A percentile compares a stretch with the other conserved stretches of the same genome.
These are phyloP conservation scores for Xylota sylvarum DNA, from an alignment of 2,888 invertebrate genomes.

Conservation along the genomic window DNA sequence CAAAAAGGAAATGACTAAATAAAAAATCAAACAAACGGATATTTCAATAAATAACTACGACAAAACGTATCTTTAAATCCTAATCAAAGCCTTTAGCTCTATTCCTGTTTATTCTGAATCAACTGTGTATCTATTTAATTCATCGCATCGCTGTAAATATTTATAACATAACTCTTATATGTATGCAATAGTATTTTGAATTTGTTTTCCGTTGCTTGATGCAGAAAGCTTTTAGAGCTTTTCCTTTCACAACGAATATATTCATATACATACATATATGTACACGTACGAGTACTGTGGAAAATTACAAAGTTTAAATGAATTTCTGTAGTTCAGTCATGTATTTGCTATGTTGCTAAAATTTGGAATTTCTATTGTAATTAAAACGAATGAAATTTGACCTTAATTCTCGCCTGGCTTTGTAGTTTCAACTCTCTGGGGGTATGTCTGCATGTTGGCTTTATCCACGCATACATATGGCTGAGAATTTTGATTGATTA, in stretches of 20 bases:
- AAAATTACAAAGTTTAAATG: conserved; percentile 9
- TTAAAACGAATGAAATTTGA: not conserved
- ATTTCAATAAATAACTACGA: too few relatives aligned
- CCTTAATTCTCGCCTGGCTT: not conserved
- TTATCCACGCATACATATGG: too few relatives aligned
- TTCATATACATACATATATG: too few relatives aligned
- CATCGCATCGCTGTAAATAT: conserved; percentile 1
- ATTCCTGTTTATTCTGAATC: too few relatives aligned
- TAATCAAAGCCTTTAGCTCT: too few relatives aligned
- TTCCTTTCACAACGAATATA: not conserved
- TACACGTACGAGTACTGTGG: not conserved
- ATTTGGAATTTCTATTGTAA: not conserved
- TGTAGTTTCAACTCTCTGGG: too few relatives aligned
- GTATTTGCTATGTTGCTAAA: not conserved
- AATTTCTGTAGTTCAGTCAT: not conserved
- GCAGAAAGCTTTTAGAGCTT: conserved; percentile 27
- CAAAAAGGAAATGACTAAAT: too few relatives aligned
- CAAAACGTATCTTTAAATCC: too few relatives aligned
- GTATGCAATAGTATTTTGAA: conserved; percentile 1
- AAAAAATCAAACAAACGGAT: too few relatives aligned
- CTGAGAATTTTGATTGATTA: too few relatives aligned
- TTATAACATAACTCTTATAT: conserved; percentile 12
- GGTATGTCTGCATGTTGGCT: too few relatives aligned
- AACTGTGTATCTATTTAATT: not conserved
- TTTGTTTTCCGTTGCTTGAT: not conserved